These are phyloP conservation scores for Acanthurus tractus DNA, from an alignment of 2,797 vertebrate genomes.

Conservation along the genomic window DNA sequence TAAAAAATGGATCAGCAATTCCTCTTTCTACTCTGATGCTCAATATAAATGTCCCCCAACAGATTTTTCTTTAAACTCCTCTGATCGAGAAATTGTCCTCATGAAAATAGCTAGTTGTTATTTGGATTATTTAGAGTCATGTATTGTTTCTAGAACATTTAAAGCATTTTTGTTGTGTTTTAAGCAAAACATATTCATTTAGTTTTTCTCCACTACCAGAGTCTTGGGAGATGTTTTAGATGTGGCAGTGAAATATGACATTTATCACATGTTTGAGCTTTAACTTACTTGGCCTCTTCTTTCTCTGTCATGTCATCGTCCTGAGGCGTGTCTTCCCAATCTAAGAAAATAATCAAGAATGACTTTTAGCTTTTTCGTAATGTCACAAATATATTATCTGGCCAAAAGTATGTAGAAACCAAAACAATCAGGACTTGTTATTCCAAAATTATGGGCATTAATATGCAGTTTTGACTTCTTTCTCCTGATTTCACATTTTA, in stretches of 20 bases:
- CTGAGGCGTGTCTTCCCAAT: constrained; percentile 82
- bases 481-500: neutral
- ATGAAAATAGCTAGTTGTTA: neutral
- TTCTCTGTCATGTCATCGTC: constrained; percentile 84
- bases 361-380: neutral
- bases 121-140: neutral
- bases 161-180: too few relatives aligned
- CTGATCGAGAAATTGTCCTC: neutral
- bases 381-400: neutral
- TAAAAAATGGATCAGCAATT: too few relatives aligned
- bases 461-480: neutral
- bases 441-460: neutral
- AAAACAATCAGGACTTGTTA: neutral
- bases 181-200: neutral
- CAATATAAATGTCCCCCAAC: neutral
- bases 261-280: neutral
- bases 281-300: constrained; percentile 85
- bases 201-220: neutral
- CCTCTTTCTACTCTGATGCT: neutral
- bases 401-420: neutral
- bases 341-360: constrained; percentile 55
- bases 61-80: neutral
- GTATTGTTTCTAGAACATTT: neutral
- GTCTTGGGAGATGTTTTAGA: neutral
- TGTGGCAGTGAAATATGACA: neutral